Conservation (phyloP, 2,113 vertebrate genomes). For the Synchiropus splendidus region DNA sequence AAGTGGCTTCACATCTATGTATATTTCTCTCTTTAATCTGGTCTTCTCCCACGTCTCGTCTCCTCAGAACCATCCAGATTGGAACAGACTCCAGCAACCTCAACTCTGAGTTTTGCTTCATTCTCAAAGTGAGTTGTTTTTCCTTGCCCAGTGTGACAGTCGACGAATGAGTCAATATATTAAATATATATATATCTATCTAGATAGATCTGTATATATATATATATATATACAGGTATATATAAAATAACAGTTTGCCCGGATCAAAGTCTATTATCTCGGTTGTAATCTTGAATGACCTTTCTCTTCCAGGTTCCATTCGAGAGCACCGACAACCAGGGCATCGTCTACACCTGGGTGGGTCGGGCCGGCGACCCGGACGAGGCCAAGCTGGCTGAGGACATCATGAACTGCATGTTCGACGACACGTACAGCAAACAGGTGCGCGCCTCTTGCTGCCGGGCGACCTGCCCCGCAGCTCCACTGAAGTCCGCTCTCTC, state of each 20-base stretch:
- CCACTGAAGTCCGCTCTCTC: not conserved
- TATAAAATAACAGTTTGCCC: no score
- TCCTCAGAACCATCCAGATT: slow-evolving; percentile 87
- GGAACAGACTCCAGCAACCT: slow-evolving; percentile 84
- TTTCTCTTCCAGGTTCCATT: slow-evolving; percentile 79
- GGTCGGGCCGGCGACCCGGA: slow-evolving; percentile 88
- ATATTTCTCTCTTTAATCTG: not conserved
- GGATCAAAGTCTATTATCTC: no score
- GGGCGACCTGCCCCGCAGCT: slow-evolving; percentile 21
- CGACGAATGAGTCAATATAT: not conserved
- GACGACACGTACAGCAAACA: slow-evolving; percentile 96
- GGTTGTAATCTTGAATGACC: no score
- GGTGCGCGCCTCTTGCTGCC: slow-evolving; percentile 61
- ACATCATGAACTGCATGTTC: slow-evolving; percentile 96
- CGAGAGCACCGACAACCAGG: slow-evolving; percentile 95
- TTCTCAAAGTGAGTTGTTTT: slow-evolving; percentile 78
- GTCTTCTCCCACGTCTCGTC: not conserved
- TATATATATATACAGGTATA: no score
- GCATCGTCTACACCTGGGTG: slow-evolving; percentile 96
- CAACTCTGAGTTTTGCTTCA: slow-evolving; percentile 96
- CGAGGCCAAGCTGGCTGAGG: slow-evolving; percentile 90
- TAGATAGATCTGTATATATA: no score
- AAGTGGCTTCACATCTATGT: not conserved
- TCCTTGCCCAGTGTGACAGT: not conserved
- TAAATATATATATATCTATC: not conserved